A percentile compares a stretch with the other conserved stretches of the same genome.
These are phyloP conservation scores for Setipinna tenuifilis DNA, from an alignment of 2,797 vertebrate genomes.

Conservation along the genomic window DNA sequence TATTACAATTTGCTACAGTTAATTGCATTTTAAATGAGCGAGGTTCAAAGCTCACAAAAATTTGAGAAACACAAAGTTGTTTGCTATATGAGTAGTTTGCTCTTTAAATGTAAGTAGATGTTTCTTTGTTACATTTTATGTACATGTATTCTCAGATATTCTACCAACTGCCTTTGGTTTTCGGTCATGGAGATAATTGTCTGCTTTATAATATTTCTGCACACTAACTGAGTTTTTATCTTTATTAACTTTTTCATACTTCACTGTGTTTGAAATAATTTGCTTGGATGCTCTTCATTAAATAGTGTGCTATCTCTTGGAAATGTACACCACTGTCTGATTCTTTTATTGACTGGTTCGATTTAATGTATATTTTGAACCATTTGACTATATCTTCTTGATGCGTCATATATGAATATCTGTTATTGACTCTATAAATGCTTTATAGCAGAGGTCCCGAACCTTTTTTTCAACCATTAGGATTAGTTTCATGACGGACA, in stretches of 20 bases:
- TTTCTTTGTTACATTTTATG: constrained; percentile 26
- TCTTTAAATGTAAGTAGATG: constrained; percentile 14
- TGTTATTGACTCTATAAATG: too few species aligned
- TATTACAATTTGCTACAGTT: constrained; percentile 5
- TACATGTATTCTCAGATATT: constrained; percentile 25
- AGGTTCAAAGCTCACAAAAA: neutral
- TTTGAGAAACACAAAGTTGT: constrained; percentile 12
- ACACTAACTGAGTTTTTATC: constrained; percentile 25
- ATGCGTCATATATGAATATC: too few species aligned
- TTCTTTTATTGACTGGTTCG: too few species aligned
- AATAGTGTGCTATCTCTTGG: constrained; percentile 24
- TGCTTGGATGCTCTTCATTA: constrained; percentile 25
- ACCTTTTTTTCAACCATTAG: too few species aligned
- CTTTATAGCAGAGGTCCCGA: too few species aligned
- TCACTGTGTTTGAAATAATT: constrained; percentile 27
- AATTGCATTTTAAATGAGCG: constrained; percentile 20
- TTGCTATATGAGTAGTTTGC: constrained; percentile 14
- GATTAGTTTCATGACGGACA: too few species aligned
- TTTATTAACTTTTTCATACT: constrained; percentile 27
- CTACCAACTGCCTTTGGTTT: constrained; percentile 26
- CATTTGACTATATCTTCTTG: too few species aligned
- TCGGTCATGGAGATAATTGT: constrained; percentile 16
- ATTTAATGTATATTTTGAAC: too few species aligned
- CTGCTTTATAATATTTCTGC: constrained; percentile 26
- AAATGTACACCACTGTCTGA: constrained; percentile 6